Percentiles rank a stretch among this genome's conserved stretches.
These are phyloP conservation scores for Scomber japonicus DNA, from an alignment of 2,113 vertebrate genomes.

Conservation along the genomic window DNA sequence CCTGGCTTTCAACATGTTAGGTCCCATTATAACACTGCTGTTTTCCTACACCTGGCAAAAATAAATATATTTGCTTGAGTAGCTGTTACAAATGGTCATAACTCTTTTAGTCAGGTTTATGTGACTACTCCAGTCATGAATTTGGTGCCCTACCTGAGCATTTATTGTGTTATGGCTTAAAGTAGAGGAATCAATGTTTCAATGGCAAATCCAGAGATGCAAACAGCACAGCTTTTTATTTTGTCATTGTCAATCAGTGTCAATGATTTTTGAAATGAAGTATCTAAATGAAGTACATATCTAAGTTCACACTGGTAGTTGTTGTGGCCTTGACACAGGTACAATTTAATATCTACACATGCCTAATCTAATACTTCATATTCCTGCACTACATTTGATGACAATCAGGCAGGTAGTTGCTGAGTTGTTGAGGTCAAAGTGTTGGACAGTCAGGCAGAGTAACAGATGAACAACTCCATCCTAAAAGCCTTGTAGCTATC, in stretches of 20 bases:
- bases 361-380: neutral
- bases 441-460: neutral
- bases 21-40: too few relatives aligned
- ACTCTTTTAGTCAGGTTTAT: too few relatives aligned
- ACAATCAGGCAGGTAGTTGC: neutral
- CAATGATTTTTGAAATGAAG: too few relatives aligned
- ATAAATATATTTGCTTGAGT: too few relatives aligned
- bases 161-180: neutral
- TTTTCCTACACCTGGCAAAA: too few relatives aligned
- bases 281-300: neutral
- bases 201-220: too few relatives aligned
- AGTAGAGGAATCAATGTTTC: too few relatives aligned
- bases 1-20: too few relatives aligned
- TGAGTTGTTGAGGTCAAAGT: neutral
- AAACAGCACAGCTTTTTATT: neutral
- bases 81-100: too few relatives aligned
- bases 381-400: neutral
- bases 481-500: neutral
- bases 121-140: too few relatives aligned
- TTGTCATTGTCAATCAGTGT: neutral
- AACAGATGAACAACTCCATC: neutral
- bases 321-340: neutral
- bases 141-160: too few relatives aligned
- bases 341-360: neutral
- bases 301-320: neutral